phyloP scores from a whole-genome alignment of 2,888 invertebrate genomes.

The Drosophila leonis region DNA sequence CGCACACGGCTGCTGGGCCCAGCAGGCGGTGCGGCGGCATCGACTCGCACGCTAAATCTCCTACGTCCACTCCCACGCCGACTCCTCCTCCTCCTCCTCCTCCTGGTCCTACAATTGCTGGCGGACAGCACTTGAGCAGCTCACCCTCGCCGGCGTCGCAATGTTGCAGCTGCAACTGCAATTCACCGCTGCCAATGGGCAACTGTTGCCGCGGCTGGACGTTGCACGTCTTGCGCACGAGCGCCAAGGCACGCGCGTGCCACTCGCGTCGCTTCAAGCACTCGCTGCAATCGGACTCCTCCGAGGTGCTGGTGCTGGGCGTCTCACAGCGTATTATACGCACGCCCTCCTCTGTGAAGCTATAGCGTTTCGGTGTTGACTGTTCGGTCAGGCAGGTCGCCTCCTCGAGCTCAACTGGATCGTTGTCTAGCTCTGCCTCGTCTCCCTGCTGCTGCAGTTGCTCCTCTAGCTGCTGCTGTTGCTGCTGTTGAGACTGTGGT shows the following conservation, averaged over 20 bases:
- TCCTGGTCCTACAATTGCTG: not conserved
- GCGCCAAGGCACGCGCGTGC: constrained; percentile 85
- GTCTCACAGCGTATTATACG: constrained; percentile 85
- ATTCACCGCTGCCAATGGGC: constrained; percentile 57
- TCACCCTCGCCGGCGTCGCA: constrained; percentile 76
- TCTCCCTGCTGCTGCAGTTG: constrained; percentile 16
- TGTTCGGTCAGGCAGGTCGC: constrained; percentile 52
- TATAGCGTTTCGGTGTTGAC: constrained; percentile 88
- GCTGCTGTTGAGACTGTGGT: constrained; percentile 82
- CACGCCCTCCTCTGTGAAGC: constrained; percentile 90
- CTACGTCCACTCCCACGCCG: not conserved
- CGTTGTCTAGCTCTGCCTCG: constrained; percentile 3
- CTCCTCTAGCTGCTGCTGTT: constrained; percentile 12
- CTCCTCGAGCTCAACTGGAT: constrained; percentile 29
- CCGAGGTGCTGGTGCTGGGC: constrained; percentile 85
- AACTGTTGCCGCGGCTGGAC: constrained; percentile 73
- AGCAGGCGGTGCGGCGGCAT: constrained; percentile 91
- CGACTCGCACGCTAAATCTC: constrained; percentile 66
- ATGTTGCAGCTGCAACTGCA: constrained; percentile 68
- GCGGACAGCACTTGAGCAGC: constrained; percentile 72
- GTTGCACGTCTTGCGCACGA: constrained; percentile 85
- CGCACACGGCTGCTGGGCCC: constrained; percentile 90
- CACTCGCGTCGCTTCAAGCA: constrained; percentile 85
- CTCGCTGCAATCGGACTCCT: constrained; percentile 86
- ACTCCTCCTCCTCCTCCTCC: too few relatives aligned